Conservation (phyloP, 2,113 vertebrate species). For the Hypocryptadius cinnamomeus region DNA sequence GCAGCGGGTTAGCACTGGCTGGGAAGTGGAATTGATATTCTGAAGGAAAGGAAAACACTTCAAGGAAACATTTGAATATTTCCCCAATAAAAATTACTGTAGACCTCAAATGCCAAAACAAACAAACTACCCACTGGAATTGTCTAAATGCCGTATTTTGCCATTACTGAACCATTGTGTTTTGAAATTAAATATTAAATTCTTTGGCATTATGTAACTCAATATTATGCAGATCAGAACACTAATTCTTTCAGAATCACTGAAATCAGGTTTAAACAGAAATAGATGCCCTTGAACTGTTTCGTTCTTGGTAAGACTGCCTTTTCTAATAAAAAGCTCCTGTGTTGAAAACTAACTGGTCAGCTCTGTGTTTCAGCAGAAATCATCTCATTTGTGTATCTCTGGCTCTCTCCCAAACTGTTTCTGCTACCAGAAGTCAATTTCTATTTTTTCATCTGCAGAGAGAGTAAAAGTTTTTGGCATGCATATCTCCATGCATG, state of each 20-base stretch:
- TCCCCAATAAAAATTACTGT: background rate
- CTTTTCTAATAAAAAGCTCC: background rate
- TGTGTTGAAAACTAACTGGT: background rate
- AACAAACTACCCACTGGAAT: background rate
- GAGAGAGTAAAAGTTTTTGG: background rate
- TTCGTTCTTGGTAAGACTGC: background rate
- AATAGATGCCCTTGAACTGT: background rate
- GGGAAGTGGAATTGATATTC: background rate
- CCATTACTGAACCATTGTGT: background rate
- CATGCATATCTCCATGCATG: rapidly evolving
- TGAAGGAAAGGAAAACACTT: background rate
- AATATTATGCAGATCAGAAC: background rate
- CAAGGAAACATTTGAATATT: background rate
- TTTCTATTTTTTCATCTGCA: background rate
- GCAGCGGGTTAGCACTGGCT: background rate
- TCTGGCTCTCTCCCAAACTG: background rate
- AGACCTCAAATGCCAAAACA: background rate
- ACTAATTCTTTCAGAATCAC: background rate
- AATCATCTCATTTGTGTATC: background rate
- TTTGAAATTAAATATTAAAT: background rate
- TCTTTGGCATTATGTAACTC: background rate
- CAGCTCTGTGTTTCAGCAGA: background rate
- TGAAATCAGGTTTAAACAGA: background rate
- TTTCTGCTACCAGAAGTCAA: background rate
- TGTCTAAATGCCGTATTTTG: background rate